A percentile compares a stretch with the other conserved stretches of the same genome.
Conservation (phyloP, 2,797 vertebrate species). For the Triplophysa yarkandensis region DNA sequence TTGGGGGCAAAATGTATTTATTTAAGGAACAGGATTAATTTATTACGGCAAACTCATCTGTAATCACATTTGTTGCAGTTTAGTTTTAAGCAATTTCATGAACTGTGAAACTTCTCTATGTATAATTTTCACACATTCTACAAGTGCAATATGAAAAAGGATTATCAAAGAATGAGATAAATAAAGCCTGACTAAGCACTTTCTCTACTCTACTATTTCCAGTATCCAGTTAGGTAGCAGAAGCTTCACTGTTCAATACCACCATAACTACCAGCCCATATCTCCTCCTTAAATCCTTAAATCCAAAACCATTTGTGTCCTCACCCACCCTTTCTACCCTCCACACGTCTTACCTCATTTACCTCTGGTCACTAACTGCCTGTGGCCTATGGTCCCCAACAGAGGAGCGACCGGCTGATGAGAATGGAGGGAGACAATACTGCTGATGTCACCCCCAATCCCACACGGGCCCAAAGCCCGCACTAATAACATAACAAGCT, state of each 20-base stretch:
- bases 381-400: constrained; percentile 59
- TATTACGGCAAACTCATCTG: too few species aligned
- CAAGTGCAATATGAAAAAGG: too few species aligned
- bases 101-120: neutral
- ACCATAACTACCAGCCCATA: neutral
- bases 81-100: neutral
- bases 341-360: constrained; percentile 54
- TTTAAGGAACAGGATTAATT: too few species aligned
- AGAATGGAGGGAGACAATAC: constrained; percentile 66
- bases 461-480: constrained; percentile 33
- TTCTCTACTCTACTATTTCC: neutral
- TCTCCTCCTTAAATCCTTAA: neutral
- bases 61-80: neutral
- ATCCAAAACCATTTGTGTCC: constrained; percentile 21
- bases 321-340: constrained; percentile 5
- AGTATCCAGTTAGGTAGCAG: neutral
- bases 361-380: constrained; percentile 54
- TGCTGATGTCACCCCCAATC: constrained; percentile 64
- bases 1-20: too few species aligned
- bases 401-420: constrained; percentile 63
- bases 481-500: constrained; percentile 67
- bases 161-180: neutral
- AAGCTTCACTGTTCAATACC: neutral
- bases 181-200: neutral
- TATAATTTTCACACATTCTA: neutral